Conservation (phyloP, 92 coral and sea anemone genomes). For the Epizoanthus scotinus region DNA sequence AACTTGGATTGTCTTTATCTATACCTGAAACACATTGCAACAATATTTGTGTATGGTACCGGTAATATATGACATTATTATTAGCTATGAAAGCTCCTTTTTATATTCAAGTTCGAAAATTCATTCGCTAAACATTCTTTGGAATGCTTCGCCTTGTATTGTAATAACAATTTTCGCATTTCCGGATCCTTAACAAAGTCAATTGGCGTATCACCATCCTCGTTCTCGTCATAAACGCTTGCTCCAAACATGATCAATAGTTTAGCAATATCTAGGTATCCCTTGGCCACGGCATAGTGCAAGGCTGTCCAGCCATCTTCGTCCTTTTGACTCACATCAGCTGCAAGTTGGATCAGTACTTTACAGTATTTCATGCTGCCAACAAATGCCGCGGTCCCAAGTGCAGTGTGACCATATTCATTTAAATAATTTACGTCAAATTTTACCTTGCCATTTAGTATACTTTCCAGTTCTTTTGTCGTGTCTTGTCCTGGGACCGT, state of each 20-base stretch:
- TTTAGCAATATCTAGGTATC: constrained; percentile 79
- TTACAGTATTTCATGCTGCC: constrained; percentile 77
- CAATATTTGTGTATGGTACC: too few species aligned
- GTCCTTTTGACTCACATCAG: constrained; percentile 67
- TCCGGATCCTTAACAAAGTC: constrained; percentile 53
- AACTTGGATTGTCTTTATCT: too few species aligned
- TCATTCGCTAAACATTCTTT: too few species aligned
- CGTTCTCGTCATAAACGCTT: constrained; percentile 50
- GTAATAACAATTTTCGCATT: too few species aligned
- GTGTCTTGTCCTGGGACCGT: constrained; percentile 83
- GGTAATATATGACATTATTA: too few species aligned
- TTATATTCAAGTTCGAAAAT: too few species aligned
- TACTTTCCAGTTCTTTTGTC: constrained; percentile 63
- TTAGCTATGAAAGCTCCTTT: too few species aligned
- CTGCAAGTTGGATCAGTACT: constrained; percentile 67
- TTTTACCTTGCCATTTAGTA: constrained; percentile 47
- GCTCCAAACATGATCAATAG: constrained; percentile 78
- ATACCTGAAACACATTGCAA: too few species aligned
- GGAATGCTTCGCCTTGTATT: too few species aligned
- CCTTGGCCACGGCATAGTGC: constrained; percentile 88
- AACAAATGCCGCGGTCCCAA: constrained; percentile 84
- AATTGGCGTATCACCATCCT: constrained; percentile 77
- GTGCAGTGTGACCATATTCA: constrained; percentile 78
- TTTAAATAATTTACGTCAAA: constrained; percentile 71
- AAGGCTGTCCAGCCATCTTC: constrained; percentile 92